Base-by-base conservation (phyloP, 2,113 vertebrate genomes). In the Lophotis ruficrista region DNA sequence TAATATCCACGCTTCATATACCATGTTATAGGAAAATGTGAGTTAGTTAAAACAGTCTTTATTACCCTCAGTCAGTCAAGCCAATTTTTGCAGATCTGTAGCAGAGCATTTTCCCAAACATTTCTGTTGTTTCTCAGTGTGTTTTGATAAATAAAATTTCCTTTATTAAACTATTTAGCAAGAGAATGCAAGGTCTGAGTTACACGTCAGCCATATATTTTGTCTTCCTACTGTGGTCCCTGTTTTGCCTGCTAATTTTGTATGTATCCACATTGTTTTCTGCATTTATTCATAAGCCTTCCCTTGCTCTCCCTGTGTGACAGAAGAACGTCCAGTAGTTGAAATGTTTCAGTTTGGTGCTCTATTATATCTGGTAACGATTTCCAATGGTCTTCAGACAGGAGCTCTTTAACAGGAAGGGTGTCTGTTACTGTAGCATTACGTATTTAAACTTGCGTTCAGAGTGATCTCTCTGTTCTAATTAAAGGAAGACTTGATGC, bases 11-110 rank as follows among this genome's bases (percentile, higher is more conserved):
- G 22, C 82, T 96, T 93, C 94, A 76, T 93, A 90, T 83, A 85
- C 62, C 76, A 2, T 91, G 81, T 95, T 95, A 90, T 73, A 79
- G 89, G 82, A 94, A 93, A 95, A 93, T 90, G 33, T 91, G 93
- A 94, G 87, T 95, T 94, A 91, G 87, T 96, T 96, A 89, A 91
- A 96, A 72, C 64, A 76, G 75, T 51, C 87, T 91, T 94, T 93
- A 75, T 79, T 91, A 79, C 58, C n/a, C 50, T 87, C 23, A 64
- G 21, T 60, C 47, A 69, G 75, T 41, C 78, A 84, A 90, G 75
- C 38, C 79, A 93, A 14, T 65, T 94, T 90, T 93, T 90, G 75
- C 78, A 94, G 75, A 77, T 66, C 54, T 5, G 0, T 18, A 72
- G 54, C 54, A 90, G 50, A 72, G n/a, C 5, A 2, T 87, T 92